Evolutionary conservation across 1,140 invertebrate species (phyloP).

Genomic region (Pollicipes pollicipes): DNA sequence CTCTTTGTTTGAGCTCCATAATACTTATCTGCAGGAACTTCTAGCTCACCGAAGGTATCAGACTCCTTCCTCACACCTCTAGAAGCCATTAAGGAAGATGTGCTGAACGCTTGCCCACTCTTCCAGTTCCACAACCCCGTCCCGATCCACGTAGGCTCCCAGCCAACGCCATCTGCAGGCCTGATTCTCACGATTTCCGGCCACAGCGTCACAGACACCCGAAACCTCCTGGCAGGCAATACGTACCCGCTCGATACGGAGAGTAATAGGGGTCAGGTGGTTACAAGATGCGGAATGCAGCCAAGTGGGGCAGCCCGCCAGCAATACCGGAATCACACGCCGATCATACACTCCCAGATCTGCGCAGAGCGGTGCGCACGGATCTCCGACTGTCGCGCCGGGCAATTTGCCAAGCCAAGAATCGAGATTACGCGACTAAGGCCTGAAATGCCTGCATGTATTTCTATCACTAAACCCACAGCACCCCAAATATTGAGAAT

Average conservation of each 20-base stretch:
- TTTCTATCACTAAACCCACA: too few relatives aligned
- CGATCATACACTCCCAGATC: too few relatives aligned
- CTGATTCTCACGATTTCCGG: neutral
- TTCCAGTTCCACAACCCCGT: neutral
- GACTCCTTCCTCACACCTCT: constrained; percentile 42
- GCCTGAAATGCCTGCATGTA: too few relatives aligned
- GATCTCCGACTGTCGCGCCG: too few relatives aligned
- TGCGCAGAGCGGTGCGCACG: too few relatives aligned
- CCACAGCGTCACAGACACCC: neutral
- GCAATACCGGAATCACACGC: too few relatives aligned
- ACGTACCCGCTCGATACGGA: neutral
- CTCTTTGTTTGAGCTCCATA: constrained; percentile 95
- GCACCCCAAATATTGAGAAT: too few relatives aligned
- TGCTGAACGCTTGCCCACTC: neutral
- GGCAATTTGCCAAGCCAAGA: too few relatives aligned
- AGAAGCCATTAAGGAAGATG: neutral
- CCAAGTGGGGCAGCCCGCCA: too few relatives aligned
- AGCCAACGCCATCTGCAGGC: neutral
- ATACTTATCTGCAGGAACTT: constrained; percentile 79
- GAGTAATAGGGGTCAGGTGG: neutral
- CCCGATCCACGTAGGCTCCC: neutral
- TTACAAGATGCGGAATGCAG: neutral
- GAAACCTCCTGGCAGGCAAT: neutral
- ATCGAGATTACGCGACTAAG: too few relatives aligned
- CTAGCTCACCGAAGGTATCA: constrained; percentile 86